Evolutionary conservation across 2,888 invertebrate genomes (phyloP), one percentile per base, ranked within the genome.

Genomic region (Erebia ligea): DNA sequence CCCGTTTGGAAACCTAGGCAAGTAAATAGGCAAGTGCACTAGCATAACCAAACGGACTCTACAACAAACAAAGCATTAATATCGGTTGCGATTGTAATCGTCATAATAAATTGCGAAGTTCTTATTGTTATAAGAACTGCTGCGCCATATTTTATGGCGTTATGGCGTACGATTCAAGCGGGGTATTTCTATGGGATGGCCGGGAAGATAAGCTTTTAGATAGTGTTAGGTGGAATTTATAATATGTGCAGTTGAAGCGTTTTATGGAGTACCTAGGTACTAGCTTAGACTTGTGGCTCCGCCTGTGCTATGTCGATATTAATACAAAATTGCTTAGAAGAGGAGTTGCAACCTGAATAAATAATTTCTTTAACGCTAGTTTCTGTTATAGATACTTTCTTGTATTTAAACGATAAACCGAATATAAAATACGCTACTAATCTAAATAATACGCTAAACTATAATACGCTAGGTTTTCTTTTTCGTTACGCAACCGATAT

Each of bases 1-100:
- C 45, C 3, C 11, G 45, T 3, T 4, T 2, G 4, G 2, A 45
- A 42, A 13, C 17, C 17, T 45, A 17, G 40, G 34, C 40, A 19
- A 61, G 34, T 56, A 25, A 4, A 1, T 57, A 48, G 8, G 25
- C 66, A 54, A 70, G 72, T 64, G 68, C 19, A 68, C 68, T 63
- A 62, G 21, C 62, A 57, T n/a, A 48, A n/a, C 50, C 45, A 40
- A 68, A 66, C 68, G 67, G 66, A 72, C 61, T 59, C 57, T 52
- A 68, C 62, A 48, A 48, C 66, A 70, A 75, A 75, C 71, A 72
- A 69, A 75, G 69, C 75, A 66, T 75, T 71, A 71, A 73, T 75
- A 75, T 75, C 70, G 70, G 48, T 19, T 17, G 59, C 69, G 76
- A 77, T 77, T 73, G 75, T 72, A 76, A 76, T 77, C 76, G 75